phyloP scores from a whole-genome alignment of 2,888 invertebrate species.

The Thera obeliscata region DNA sequence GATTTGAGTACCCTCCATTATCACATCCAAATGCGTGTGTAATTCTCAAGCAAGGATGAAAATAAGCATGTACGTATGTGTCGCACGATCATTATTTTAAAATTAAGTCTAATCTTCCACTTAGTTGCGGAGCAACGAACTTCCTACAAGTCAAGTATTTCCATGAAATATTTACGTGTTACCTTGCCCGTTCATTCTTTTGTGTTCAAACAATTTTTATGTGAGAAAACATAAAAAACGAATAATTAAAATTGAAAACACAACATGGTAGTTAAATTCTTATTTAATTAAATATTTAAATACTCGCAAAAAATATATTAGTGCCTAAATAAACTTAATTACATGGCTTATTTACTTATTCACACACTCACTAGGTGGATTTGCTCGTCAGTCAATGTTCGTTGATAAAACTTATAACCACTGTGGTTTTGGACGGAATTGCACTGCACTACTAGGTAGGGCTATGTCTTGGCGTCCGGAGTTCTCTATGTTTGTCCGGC shows the following conservation, averaged over 20 bases:
- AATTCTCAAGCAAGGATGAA: constrained; percentile 37
- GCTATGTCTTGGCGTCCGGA: constrained; percentile 85
- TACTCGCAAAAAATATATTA: constrained; percentile 57
- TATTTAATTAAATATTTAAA: constrained; percentile 41
- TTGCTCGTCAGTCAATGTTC: constrained; percentile 53
- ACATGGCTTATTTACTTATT: constrained; percentile 52
- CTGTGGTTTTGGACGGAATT: constrained; percentile 12
- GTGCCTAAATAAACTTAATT: constrained; percentile 42
- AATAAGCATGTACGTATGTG: constrained; percentile 38
- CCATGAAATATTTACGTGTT: constrained; percentile 55
- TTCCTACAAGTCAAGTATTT: constrained; percentile 62
- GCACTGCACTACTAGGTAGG: constrained; percentile 57
- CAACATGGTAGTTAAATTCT: constrained; percentile 52
- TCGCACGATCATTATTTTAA: constrained; percentile 74
- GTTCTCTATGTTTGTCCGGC: constrained; percentile 79
- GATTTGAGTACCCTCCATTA: constrained; percentile 32
- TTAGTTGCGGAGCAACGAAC: constrained; percentile 71
- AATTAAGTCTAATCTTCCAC: constrained; percentile 76
- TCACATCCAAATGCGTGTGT: constrained; percentile 25
- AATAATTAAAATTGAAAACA: constrained; percentile 55
- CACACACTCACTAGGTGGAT: constrained; percentile 54
- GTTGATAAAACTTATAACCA: constrained; percentile 34
- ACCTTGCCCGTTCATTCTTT: constrained; percentile 65
- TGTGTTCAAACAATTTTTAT: constrained; percentile 60
- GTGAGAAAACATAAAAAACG: constrained; percentile 52